Percentiles rank a stretch among this genome's conserved stretches.
Evolutionary conservation across 92 coral and sea anemone species (phyloP).

Genomic region (Parazoanthus swiftii): DNA sequence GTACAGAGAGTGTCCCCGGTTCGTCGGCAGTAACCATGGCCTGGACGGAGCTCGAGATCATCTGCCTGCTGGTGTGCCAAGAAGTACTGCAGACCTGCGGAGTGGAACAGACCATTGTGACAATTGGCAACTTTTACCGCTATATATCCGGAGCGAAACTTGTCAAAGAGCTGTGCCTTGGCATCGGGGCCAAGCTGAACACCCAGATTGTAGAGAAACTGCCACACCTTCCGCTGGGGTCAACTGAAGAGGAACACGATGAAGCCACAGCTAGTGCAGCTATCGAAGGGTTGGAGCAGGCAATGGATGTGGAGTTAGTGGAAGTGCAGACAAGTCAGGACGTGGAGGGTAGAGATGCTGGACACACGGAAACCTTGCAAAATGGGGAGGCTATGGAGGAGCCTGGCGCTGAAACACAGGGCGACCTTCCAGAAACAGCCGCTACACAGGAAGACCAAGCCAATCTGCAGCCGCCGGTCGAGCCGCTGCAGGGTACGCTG

Average conservation of each 20-base stretch:
- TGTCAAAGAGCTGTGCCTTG: slow-evolving; percentile 39
- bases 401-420: neutral
- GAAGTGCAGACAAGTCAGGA: slow-evolving; percentile 41
- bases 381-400: slow-evolving; percentile 29
- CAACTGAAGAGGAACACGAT: slow-evolving; percentile 30
- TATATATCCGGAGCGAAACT: slow-evolving; percentile 39
- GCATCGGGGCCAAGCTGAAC: slow-evolving; percentile 38
- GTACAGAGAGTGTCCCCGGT: slow-evolving; percentile 21
- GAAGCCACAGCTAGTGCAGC: slow-evolving; percentile 24
- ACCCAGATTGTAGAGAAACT: slow-evolving; percentile 33
- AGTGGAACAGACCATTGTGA: slow-evolving; percentile 23
- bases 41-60: slow-evolving; percentile 38
- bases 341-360: slow-evolving; percentile 2
- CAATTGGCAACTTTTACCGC: slow-evolving; percentile 39
- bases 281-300: slow-evolving; percentile 36
- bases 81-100: slow-evolving; percentile 41
- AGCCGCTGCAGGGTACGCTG: neutral
- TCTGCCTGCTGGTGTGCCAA: slow-evolving; percentile 39
- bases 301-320: slow-evolving; percentile 40
- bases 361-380: slow-evolving; percentile 1
- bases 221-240: slow-evolving; percentile 38
- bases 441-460: slow-evolving; percentile 25
- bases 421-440: neutral
- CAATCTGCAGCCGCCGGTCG: slow-evolving; percentile 4
- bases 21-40: slow-evolving; percentile 40